Evolutionary conservation across 2,888 invertebrate species (phyloP), one percentile per base, ranked within the genome.

Genomic region (Venustoraphidia nigricollis): DNA sequence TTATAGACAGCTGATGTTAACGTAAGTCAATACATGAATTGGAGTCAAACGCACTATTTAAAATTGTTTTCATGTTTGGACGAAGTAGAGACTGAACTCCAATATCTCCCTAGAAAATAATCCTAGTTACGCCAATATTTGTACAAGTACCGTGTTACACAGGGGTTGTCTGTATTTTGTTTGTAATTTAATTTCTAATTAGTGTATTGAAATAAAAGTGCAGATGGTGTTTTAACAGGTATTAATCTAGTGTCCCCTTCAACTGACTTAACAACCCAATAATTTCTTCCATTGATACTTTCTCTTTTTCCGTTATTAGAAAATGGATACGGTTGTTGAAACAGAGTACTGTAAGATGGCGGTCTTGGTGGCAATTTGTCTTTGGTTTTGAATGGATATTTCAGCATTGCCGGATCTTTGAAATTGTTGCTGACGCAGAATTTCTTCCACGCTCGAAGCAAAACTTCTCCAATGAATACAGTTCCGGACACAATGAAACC

Each of bases 281-380:
- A 88, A 58, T 85, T 82, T 44, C 85, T 71, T 0, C 87, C 88
- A 57, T 88, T 87, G 37, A 88, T 77, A 5, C 74, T 68, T 57
- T 73, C 71, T 50, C 68, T 72, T 13, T 71, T 70, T 0, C 71
- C 69, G 8, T 40, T 39, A 38, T 37, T 36, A 2, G 35, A n/a
- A 47, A 57, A 64, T 48, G 65, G 66, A 47, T 58, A 64, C 47
- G 65, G 66, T 9, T 65, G 67, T 3, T 72, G 70, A 52, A 76
- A 77, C 2, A 78, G 62, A 0, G 75, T 72, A 27, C 80, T 77
- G 62, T 83, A 83, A 0, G 82, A 73, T 1, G 83, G 83, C 1
- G 83, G 83, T 1, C 75, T 74, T 8, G 62, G 59, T 8, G 63
- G 59, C 10, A 47, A 48, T 35, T 11, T 42, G 10, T 42, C 42